Evolutionary conservation across 2,888 invertebrate species (phyloP), one percentile per base, ranked within the genome.

Genomic region (Flexamia atlantica): DNA sequence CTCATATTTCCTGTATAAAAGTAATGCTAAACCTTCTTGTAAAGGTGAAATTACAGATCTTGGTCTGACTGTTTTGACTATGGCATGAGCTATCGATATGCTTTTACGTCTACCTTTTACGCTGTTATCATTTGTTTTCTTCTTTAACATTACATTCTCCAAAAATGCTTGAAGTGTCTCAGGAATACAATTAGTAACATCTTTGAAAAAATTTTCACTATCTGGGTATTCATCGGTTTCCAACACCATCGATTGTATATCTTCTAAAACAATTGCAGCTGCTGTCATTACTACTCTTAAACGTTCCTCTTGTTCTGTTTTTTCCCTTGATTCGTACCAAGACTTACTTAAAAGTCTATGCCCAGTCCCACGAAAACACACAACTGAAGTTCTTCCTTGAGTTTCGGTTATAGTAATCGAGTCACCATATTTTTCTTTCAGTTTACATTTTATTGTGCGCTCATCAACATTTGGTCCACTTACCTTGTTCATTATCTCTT

Each of bases 401-500:
- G 23, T 23, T 23, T 20, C 23, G 3, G 20, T 57, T 5, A 57
- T 57, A 4, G 12, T 57, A 3, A 57, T 20, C 1, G 7, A 2
- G 5, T 57, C 57, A 3, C 57, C 57, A 57, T 57, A 57, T 23
- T 57, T 57, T 57, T 57, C 23, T 20, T 57, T 57, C 20, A 57
- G 3, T 3, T 57, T 57, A 1, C 1, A 23, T 20, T 57, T 57
- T 20, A 57, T 20, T 1, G 57, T 57, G 5, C 57, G 20, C 57
- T 23, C 20, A 12, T 57, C 23, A 1, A 20, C 1, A 9, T 20
- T 5, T 57, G 3, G 1, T 23, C 57, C 57, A 9, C 23, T 23
- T 9, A 57, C 23, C 23, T 2, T 3, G 9, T 20, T 23, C 23
- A 57, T 57, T 12, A 57, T 3, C 12, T 57, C 57, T 9, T 5